These are phyloP conservation scores for Siphlonurus alternatus DNA, from an alignment of 2,888 invertebrate genomes.

Conservation along the genomic window DNA sequence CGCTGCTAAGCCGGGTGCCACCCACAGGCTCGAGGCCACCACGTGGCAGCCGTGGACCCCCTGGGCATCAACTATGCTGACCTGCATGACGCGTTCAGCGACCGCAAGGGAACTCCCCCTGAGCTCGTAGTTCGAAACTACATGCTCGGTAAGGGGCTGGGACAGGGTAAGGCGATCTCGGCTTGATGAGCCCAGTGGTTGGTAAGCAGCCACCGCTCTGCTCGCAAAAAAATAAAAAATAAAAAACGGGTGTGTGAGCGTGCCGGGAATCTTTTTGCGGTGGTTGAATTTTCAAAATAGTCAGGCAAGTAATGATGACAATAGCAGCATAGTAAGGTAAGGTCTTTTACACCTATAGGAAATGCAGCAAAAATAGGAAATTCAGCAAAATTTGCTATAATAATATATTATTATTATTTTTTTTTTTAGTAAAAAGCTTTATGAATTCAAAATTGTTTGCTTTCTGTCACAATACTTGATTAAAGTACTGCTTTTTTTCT, in stretches of 20 bases:
- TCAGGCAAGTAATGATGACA: neutral
- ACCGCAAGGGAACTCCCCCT: slow-evolving; percentile 35
- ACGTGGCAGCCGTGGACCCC: slow-evolving; percentile 85
- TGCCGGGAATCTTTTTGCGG: neutral
- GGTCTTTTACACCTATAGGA: no score
- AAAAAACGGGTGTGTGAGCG: no score
- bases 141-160: slow-evolving; percentile 37
- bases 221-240: neutral
- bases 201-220: neutral
- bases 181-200: neutral
- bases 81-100: slow-evolving; percentile 33
- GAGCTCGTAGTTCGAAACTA: slow-evolving; percentile 45
- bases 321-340: neutral
- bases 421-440: no score
- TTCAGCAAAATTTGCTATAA: no score
- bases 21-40: slow-evolving; percentile 84
- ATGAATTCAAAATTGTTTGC: no score
- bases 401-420: no score
- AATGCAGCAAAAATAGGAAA: no score
- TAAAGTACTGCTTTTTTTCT: no score
- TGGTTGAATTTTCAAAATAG: neutral
- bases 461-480: no score
- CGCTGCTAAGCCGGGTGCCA: no score
- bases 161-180: neutral
- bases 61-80: slow-evolving; percentile 71